phyloP scores from a whole-genome alignment of 2,888 invertebrate genomes.

The Sipha maydis region DNA sequence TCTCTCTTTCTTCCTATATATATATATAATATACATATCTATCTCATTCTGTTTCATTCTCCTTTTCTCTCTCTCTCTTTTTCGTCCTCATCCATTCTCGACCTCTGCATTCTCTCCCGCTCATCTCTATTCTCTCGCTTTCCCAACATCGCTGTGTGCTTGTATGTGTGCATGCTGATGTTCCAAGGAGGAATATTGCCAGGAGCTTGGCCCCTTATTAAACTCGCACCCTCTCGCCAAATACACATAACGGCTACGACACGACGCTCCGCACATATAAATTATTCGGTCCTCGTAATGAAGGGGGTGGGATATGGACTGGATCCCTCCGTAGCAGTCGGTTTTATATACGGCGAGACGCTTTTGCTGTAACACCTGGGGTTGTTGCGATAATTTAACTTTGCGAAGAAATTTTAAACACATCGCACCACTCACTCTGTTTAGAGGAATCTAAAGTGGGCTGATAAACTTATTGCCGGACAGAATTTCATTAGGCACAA shows the following conservation, averaged over 20 bases:
- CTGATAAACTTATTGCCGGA: slow-evolving; percentile 29
- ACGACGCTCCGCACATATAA: slow-evolving; percentile 55
- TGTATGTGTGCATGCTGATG: background rate
- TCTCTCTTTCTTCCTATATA: background rate
- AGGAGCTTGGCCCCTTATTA: slow-evolving; percentile 57
- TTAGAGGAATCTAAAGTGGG: background rate
- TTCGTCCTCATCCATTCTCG: background rate
- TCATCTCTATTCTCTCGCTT: no score
- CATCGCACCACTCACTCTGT: background rate
- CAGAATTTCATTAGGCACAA: slow-evolving; percentile 17
- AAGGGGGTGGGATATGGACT: slow-evolving; percentile 37
- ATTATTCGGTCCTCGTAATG: slow-evolving; percentile 49
- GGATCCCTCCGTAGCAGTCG: slow-evolving; percentile 40
- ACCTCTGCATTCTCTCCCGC: background rate
- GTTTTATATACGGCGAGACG: slow-evolving; percentile 50
- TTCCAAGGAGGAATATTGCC: slow-evolving; percentile 39
- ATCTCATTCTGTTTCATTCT: slow-evolving; percentile 17
- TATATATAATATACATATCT: background rate
- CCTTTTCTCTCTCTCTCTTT: background rate
- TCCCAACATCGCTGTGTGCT: background rate
- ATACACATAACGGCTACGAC: slow-evolving; percentile 48
- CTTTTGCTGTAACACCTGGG: slow-evolving; percentile 30
- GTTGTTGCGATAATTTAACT: slow-evolving; percentile 36
- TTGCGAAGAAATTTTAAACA: slow-evolving; percentile 28
- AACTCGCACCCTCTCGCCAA: slow-evolving; percentile 55